Conservation (phyloP, 2,888 invertebrate species). For the Biston stratarius region DNA sequence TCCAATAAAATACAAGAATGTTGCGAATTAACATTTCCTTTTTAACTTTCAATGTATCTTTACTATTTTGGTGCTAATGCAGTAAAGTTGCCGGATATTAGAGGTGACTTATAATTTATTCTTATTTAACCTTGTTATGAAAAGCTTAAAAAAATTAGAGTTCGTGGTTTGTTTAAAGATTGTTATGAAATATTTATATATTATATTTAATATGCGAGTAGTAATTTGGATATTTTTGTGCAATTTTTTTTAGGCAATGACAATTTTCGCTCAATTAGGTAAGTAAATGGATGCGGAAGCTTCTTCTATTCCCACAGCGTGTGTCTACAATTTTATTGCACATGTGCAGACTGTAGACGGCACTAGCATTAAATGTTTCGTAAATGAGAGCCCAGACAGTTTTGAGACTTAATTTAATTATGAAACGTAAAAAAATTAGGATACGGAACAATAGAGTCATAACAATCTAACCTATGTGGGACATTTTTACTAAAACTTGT, state of each 20-base stretch:
- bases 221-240: not conserved
- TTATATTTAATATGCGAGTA: no score
- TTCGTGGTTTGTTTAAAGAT: no score
- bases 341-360: slow-evolving; percentile 19
- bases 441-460: slow-evolving; percentile 20
- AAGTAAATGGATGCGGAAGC: slow-evolving; percentile 23
- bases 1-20: slow-evolving; percentile 36
- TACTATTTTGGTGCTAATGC: slow-evolving; percentile 3
- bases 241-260: slow-evolving; percentile 15
- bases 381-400: slow-evolving; percentile 4
- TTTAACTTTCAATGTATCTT: slow-evolving; percentile 27
- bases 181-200: no score
- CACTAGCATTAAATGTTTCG: slow-evolving; percentile 17
- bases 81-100: not conserved
- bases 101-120: not conserved
- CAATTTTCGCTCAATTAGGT: slow-evolving; percentile 24
- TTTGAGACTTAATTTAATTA: slow-evolving; percentile 9
- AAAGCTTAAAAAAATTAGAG: not conserved
- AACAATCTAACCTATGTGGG: slow-evolving; percentile 1
- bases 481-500: slow-evolving; percentile 3
- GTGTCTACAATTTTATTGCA: slow-evolving; percentile 13
- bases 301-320: slow-evolving; percentile 26
- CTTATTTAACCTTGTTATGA: not conserved
- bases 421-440: slow-evolving; percentile 19
- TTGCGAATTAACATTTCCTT: slow-evolving; percentile 32